Percentiles rank a stretch among this genome's conserved stretches.
phyloP scores from a whole-genome alignment of 1,140 invertebrate species.

The Ylistrum balloti region DNA sequence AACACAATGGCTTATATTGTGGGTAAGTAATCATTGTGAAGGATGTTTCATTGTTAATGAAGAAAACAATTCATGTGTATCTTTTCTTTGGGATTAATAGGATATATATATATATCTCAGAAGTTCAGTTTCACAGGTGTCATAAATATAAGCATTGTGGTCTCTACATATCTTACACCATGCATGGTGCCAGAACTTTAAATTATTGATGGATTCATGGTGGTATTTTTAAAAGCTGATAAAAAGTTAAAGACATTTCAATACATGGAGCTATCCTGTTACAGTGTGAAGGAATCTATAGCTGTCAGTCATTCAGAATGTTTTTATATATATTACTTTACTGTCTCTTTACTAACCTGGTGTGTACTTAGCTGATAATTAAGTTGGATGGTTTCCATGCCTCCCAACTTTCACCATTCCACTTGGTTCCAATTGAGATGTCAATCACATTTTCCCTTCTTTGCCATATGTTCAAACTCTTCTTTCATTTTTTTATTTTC shows the following conservation, averaged over 20 bases:
- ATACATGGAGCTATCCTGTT: not conserved
- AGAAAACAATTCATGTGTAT: not conserved
- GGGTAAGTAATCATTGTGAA: slow-evolving; percentile 23
- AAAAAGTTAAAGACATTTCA: not conserved
- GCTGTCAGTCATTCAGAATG: too few species aligned
- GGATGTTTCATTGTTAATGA: not conserved
- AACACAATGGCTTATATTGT: slow-evolving; percentile 5
- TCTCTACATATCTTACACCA: not conserved
- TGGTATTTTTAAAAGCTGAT: not conserved
- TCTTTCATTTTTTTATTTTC: too few species aligned
- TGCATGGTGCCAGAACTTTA: slow-evolving; percentile 13
- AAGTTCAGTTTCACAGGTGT: not conserved
- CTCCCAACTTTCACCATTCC: too few species aligned
- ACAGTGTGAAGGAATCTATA: not conserved
- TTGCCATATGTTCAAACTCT: too few species aligned
- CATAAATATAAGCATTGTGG: not conserved
- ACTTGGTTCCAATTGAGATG: too few species aligned
- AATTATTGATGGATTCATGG: slow-evolving; percentile 8
- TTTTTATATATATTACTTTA: too few species aligned
- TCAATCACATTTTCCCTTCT: too few species aligned
- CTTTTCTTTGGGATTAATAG: not conserved
- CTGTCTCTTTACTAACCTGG: too few species aligned
- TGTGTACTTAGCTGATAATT: too few species aligned
- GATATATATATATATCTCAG: not conserved
- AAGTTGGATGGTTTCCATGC: too few species aligned